Evolutionary conservation across 2,797 vertebrate genomes (phyloP).

Genomic region (Myoxocephalus aenaeus): DNA sequence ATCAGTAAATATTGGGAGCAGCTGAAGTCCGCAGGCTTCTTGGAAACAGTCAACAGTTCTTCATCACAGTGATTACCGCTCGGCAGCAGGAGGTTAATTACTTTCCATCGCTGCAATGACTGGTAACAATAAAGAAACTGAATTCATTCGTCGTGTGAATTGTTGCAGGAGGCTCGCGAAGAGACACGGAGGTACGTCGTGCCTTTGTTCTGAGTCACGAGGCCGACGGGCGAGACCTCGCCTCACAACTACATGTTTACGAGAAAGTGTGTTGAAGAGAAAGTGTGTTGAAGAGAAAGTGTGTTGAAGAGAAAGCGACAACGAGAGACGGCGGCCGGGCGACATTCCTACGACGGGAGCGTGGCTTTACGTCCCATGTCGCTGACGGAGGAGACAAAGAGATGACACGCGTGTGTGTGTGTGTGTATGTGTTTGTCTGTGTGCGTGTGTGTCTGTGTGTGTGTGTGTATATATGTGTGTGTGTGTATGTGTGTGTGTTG

Average conservation of each 20-base stretch:
- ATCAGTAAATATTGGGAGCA: background rate
- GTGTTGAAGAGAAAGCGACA: slow-evolving; percentile 17
- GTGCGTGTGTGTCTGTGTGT: background rate
- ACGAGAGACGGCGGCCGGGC: slow-evolving; percentile 17
- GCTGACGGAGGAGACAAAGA: background rate
- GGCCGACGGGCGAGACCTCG: background rate
- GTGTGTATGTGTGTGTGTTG: too few species aligned
- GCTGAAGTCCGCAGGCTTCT: slow-evolving; percentile 11
- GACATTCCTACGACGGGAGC: slow-evolving; percentile 30
- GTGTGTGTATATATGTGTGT: too few species aligned
- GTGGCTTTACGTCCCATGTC: slow-evolving; percentile 29
- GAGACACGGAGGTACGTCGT: background rate
- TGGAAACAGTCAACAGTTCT: slow-evolving; percentile 2
- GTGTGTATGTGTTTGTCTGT: too few species aligned
- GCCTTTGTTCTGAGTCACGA: slow-evolving; percentile 14
- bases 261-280: background rate
- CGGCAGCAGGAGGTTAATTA: slow-evolving; percentile 12
- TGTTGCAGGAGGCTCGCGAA: background rate
- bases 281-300: background rate
- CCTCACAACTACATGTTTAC: background rate
- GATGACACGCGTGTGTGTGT: slow-evolving; percentile 3
- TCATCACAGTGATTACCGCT: background rate
- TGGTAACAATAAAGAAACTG: background rate
- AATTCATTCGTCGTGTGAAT: background rate
- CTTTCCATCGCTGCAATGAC: slow-evolving; percentile 1